Evolutionary conservation across 53 echinoderm and acorn worm genomes (phyloP).

Genomic region (Patiria pectinifera): DNA sequence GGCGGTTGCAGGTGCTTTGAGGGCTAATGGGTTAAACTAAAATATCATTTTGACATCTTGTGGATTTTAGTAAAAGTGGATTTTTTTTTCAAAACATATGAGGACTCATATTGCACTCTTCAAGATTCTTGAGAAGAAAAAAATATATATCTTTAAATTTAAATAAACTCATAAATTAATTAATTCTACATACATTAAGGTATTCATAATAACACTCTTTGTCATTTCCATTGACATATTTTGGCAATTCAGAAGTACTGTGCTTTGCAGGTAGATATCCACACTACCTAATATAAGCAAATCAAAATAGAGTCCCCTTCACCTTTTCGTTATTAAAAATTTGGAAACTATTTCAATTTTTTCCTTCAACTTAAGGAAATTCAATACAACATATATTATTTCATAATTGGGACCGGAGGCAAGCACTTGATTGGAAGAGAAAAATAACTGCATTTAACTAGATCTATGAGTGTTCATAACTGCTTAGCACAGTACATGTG

Average conservation of each 20-base stretch:
- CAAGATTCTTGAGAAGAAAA: too few species aligned
- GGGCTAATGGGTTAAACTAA: too few species aligned
- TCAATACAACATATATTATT: neutral
- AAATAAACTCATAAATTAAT: neutral
- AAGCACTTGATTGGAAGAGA: neutral
- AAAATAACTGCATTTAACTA: neutral
- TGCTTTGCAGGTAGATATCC: neutral
- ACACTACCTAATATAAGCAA: neutral
- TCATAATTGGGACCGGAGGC: conserved; percentile 3
- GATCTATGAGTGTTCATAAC: neutral
- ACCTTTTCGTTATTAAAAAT: neutral
- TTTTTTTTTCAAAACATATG: neutral
- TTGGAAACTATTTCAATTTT: neutral
- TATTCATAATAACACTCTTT: neutral
- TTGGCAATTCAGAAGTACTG: neutral
- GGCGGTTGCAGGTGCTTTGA: too few species aligned
- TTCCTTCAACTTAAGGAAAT: neutral
- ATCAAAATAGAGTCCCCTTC: neutral
- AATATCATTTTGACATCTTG: neutral
- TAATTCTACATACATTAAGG: neutral
- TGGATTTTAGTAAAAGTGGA: neutral
- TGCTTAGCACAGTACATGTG: conserved; percentile 17
- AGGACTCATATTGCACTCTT: neutral
- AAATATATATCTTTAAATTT: neutral
- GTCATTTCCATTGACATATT: neutral